A percentile compares a stretch with the other conserved stretches of the same genome.
phyloP scores from a whole-genome alignment of 2,113 vertebrate species.

The Melanostigma gelatinosum region DNA sequence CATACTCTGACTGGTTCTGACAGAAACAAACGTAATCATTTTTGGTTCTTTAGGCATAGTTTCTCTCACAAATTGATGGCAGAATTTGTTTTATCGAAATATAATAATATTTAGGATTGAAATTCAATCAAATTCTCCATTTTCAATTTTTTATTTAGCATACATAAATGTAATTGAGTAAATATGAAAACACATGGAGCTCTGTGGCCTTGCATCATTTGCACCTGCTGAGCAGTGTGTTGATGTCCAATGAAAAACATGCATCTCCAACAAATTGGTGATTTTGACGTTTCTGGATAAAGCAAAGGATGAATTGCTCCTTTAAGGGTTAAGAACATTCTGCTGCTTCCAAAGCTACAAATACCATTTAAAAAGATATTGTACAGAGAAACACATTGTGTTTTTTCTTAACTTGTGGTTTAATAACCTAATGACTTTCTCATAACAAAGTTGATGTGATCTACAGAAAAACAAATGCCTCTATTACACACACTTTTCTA shows the following conservation, averaged over 20 bases:
- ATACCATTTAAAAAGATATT: background rate
- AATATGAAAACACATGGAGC: background rate
- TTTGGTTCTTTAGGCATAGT: background rate
- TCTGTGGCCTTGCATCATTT: background rate
- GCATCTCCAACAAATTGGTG: background rate
- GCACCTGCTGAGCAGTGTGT: background rate
- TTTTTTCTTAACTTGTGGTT: background rate
- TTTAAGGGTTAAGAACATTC: background rate
- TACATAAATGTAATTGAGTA: background rate
- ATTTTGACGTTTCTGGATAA: background rate
- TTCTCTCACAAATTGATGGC: background rate
- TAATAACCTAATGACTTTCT: background rate
- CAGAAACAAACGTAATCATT: slow-evolving; percentile 25
- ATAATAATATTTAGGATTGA: background rate
- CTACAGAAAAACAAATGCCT: background rate
- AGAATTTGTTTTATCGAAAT: background rate
- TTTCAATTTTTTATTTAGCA: background rate
- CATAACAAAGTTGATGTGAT: background rate
- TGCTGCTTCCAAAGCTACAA: background rate
- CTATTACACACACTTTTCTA: background rate
- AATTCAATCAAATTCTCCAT: background rate
- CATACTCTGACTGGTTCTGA: slow-evolving; percentile 33
- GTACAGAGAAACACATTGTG: background rate
- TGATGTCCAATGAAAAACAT: background rate
- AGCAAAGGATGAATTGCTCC: background rate